Evolutionary conservation across 2,113 vertebrate genomes (phyloP), one percentile per base, ranked within the genome.

Genomic region (Apistogramma diplotaenia): DNA sequence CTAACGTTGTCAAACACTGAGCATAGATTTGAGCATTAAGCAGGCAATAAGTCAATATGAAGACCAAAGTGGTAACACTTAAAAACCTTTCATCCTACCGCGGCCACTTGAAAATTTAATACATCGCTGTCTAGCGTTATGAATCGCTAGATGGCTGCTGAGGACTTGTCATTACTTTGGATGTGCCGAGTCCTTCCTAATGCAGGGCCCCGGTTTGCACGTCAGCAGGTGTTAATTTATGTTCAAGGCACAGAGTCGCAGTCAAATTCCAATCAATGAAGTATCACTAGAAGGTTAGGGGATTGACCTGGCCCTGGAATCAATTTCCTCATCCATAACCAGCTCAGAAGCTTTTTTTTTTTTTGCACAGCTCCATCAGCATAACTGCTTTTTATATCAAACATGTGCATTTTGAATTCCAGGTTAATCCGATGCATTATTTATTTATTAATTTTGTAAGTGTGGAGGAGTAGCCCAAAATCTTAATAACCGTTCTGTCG

Each of bases 201-300:
- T 70, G 61, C 81, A 72, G 82, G 87, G 78, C 65, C 62, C 76
- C 74, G 86, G 85, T 94, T 93, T 91, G 59, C 84, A 87, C 49
- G 46, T 92, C 88, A 90, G 84, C 83, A 21, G 79, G 85, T 91
- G 94, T 82, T 92, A 93, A 95, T 95, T 94, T 94, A 94, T 93
- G 92, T 90, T 91, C 82, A 89, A 89, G 71, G 86, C 60, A 31
- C 51, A 67, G 72, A 85, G 84, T 81, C 12, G 16, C 29, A 59
- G 82, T 91, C 82, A 90, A 85, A 89, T 90, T 91, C 84, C 86
- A 90, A 94, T 95, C 90, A 91, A 92, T 94, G 87, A 92, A 89
- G 76, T 84, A 80, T 78, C 43, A 84, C 74, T 72, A 57, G 33
- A 18, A 82, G 79, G 84, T 78, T 65, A 51, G 3, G 84, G 61